Percentiles rank a stretch among this genome's conserved stretches.
Evolutionary conservation across 1,140 invertebrate species (phyloP).

Genomic region (Heliothis subflexa): DNA sequence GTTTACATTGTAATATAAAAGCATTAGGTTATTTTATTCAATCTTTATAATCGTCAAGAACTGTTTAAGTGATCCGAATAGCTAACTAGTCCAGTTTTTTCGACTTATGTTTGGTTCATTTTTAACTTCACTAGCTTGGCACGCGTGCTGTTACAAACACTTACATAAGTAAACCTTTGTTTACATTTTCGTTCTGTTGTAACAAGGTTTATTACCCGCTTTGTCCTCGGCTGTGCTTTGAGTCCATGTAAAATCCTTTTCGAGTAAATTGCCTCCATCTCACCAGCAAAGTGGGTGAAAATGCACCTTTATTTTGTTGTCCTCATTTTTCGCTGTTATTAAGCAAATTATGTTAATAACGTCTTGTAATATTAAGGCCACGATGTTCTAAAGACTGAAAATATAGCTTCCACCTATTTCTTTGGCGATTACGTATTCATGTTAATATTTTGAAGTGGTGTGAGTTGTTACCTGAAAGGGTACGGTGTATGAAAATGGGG

Average conservation of each 20-base stretch:
- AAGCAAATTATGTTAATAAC: slow-evolving; percentile 46
- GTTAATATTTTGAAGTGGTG: slow-evolving; percentile 40
- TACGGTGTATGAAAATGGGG: slow-evolving; percentile 56
- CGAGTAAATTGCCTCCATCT: slow-evolving; percentile 68
- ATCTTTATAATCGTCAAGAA: not conserved
- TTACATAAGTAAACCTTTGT: slow-evolving; percentile 54
- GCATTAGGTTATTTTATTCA: slow-evolving; percentile 23
- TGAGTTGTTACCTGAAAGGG: slow-evolving; percentile 45
- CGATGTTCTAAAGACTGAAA: slow-evolving; percentile 41
- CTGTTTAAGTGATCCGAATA: not conserved
- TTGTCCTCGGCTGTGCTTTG: slow-evolving; percentile 62
- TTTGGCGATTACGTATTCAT: slow-evolving; percentile 18
- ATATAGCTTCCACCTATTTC: slow-evolving; percentile 6
- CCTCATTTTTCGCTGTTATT: slow-evolving; percentile 50
- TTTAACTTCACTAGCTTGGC: slow-evolving; percentile 22
- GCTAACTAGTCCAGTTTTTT: not conserved
- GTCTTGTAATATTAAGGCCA: slow-evolving; percentile 26
- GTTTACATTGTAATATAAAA: not conserved
- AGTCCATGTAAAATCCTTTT: slow-evolving; percentile 68
- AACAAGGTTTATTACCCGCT: slow-evolving; percentile 71
- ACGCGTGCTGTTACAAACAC: slow-evolving; percentile 45
- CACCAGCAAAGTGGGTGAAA: slow-evolving; percentile 57
- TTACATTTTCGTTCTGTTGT: slow-evolving; percentile 66
- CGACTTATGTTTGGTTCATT: slow-evolving; percentile 8
- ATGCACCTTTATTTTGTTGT: slow-evolving; percentile 55